Conservation (phyloP, 64 coral and sea anemone species). For the Montipora foliosa region DNA sequence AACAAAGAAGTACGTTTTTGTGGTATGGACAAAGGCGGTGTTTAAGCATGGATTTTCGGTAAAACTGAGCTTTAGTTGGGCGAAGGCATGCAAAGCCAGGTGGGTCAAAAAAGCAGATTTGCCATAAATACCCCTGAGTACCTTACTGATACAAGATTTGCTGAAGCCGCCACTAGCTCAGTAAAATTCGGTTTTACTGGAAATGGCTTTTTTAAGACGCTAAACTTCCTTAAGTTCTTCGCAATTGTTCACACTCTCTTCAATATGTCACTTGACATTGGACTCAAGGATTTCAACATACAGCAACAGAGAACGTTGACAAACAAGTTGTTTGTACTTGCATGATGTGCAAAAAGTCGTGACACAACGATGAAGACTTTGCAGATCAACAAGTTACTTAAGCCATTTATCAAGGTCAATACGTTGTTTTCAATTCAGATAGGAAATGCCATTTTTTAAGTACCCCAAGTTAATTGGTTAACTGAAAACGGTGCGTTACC, state of each 20-base stretch:
- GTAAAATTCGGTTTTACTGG: not conserved
- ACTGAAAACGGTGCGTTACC: too few relatives aligned
- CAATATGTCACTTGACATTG: not conserved
- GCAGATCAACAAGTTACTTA: constrained; percentile 25
- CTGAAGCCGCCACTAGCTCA: not conserved
- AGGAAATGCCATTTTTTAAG: constrained; percentile 23
- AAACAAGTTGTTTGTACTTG: constrained; percentile 18
- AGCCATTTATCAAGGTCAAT: constrained; percentile 45
- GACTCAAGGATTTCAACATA: not conserved
- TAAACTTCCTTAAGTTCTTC: not conserved
- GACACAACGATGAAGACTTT: constrained; percentile 26
- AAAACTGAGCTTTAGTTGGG: not conserved
- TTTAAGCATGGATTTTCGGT: not conserved
- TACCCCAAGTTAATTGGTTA: not conserved
- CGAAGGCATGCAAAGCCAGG: not conserved
- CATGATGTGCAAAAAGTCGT: constrained; percentile 3
- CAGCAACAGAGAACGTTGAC: not conserved
- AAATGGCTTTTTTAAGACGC: not conserved
- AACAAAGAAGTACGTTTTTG: too few relatives aligned
- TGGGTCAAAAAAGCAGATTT: not conserved
- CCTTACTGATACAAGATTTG: not conserved
- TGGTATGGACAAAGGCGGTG: too few relatives aligned
- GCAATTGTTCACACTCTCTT: not conserved
- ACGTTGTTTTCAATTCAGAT: constrained; percentile 21
- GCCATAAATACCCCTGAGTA: not conserved